Conservation (phyloP, 2,797 vertebrate genomes). For the Glossophaga mutica region DNA sequence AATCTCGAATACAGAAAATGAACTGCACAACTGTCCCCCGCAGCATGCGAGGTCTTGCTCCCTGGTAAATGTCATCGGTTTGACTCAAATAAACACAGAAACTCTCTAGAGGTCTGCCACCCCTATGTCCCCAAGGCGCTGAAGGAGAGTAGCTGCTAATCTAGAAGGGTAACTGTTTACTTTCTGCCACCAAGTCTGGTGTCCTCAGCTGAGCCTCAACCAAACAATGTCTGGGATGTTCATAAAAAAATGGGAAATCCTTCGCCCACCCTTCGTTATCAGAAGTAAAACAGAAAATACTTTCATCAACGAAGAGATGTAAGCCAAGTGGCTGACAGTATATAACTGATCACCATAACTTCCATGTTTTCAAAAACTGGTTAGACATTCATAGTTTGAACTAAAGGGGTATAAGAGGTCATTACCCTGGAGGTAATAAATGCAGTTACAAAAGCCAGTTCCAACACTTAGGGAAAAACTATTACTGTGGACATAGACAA, state of each 20-base stretch:
- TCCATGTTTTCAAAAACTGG: background rate
- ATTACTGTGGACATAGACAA: background rate
- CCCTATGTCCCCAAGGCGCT: too few species aligned
- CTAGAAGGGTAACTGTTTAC: too few species aligned
- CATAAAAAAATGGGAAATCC: background rate
- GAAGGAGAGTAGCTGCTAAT: background rate
- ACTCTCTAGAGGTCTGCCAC: background rate
- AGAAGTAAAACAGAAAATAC: background rate
- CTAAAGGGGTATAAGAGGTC: background rate
- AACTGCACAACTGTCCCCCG: background rate
- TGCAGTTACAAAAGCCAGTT: background rate
- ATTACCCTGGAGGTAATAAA: background rate
- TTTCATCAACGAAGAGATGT: background rate
- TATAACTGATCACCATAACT: background rate
- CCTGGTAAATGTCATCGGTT: background rate
- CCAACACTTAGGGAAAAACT: background rate
- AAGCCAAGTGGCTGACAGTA: background rate
- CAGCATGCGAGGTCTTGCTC: background rate
- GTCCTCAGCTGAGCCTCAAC: background rate
- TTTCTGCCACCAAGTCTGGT: background rate
- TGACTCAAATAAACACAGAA: background rate
- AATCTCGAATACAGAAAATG: background rate
- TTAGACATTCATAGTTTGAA: background rate
- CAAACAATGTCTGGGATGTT: background rate
- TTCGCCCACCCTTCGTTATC: background rate